These are phyloP conservation scores for Semicossyphus pulcher DNA, from an alignment of 2,113 vertebrate species.

Conservation along the genomic window DNA sequence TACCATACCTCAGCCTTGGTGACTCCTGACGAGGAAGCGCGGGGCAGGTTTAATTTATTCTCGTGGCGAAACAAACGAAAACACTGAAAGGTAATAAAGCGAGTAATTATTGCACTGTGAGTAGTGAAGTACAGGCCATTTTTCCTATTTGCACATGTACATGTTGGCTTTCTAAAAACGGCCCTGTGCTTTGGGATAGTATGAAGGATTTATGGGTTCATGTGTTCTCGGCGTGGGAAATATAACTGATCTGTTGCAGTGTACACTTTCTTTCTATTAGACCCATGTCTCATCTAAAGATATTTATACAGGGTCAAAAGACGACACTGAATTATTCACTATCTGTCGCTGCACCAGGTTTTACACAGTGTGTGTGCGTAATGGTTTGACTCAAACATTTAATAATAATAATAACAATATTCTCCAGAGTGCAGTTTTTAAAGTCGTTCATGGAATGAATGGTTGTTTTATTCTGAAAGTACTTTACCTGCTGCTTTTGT, in stretches of 20 bases:
- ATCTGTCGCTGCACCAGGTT: conserved; percentile 83
- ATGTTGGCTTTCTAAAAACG: conserved; percentile 93
- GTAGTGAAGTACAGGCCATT: conserved; percentile 94
- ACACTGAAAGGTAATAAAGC: conserved; percentile 86
- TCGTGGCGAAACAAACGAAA: conserved; percentile 87
- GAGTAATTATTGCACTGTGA: conserved; percentile 99
- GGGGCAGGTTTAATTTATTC: conserved; percentile 94
- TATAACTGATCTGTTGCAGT: conserved; percentile 86
- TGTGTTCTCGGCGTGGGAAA: conserved; percentile 85
- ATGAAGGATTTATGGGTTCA: conserved; percentile 92
- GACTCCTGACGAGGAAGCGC: conserved; percentile 90
- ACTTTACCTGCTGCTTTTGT: conserved; percentile 79
- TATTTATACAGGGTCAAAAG: conserved; percentile 94
- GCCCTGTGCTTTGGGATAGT: conserved; percentile 89
- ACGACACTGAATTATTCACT: conserved; percentile 95
- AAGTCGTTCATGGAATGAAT: conserved; percentile 70
- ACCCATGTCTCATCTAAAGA: conserved; percentile 91
- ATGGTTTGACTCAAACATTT: conserved; percentile 86
- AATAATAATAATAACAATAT: conserved; percentile 64
- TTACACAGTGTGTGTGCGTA: conserved; percentile 87
- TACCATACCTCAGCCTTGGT: conserved; percentile 97
- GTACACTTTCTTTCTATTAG: conserved; percentile 88
- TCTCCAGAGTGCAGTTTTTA: conserved; percentile 69
- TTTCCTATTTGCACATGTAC: conserved; percentile 97
- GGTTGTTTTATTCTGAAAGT: conserved; percentile 77